These are phyloP conservation scores for Agrochola lychnidis DNA, from an alignment of 2,888 invertebrate species.

Conservation along the genomic window DNA sequence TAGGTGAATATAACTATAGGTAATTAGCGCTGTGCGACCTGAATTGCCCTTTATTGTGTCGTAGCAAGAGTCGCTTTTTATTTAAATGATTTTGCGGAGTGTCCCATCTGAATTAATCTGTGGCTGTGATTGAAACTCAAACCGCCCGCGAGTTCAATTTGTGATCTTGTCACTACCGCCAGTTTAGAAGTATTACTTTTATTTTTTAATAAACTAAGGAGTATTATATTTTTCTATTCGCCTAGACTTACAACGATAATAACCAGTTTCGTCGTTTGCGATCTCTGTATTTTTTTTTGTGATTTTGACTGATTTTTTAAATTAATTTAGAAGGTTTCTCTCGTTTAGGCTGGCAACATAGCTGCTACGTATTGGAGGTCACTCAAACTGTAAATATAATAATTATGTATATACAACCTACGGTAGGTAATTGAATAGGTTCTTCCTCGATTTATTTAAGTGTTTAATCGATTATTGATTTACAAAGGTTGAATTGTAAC, in stretches of 20 bases:
- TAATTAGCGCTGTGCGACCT: too few relatives aligned
- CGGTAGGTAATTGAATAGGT: slow-evolving; percentile 33
- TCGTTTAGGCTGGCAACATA: slow-evolving; percentile 63
- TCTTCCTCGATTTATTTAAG: slow-evolving; percentile 32
- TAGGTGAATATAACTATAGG: too few relatives aligned
- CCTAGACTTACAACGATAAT: slow-evolving; percentile 76
- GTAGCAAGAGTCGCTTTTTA: too few relatives aligned
- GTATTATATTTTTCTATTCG: slow-evolving; percentile 78
- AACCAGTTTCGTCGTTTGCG: slow-evolving; percentile 70
- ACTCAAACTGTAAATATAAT: slow-evolving; percentile 72
- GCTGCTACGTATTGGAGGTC: slow-evolving; percentile 65
- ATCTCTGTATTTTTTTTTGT: slow-evolving; percentile 76
- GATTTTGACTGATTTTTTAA: slow-evolving; percentile 83
- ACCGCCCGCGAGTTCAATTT: slow-evolving; percentile 56
- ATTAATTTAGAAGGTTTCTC: slow-evolving; percentile 62
- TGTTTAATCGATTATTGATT: slow-evolving; percentile 1
- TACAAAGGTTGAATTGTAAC: slow-evolving; percentile 14
- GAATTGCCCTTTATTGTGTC: too few relatives aligned
- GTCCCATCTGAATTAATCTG: too few relatives aligned
- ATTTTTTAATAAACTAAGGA: slow-evolving; percentile 64
- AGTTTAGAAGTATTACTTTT: slow-evolving; percentile 72
- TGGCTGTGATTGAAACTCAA: slow-evolving; percentile 18
- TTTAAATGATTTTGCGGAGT: too few relatives aligned
- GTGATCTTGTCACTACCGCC: slow-evolving; percentile 67
- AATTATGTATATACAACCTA: slow-evolving; percentile 70